Base-by-base conservation (phyloP, 2,797 vertebrate genomes). In the Merluccius polli region DNA sequence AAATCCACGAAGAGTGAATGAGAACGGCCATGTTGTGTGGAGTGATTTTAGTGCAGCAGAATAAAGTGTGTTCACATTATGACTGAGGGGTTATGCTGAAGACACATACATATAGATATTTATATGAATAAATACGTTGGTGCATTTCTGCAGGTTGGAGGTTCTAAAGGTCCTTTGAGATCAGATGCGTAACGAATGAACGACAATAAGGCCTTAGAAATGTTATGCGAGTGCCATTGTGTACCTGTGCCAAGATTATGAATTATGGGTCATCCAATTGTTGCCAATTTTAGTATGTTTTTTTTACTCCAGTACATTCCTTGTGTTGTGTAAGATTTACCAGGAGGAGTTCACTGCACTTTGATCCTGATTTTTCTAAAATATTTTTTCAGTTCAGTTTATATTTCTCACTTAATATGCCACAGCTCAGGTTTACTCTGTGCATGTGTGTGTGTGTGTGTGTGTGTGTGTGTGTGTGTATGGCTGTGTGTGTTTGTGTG, bases 391-490 rank as follows among this genome's bases (percentile, higher is more conserved):
- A 72, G 35, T 75, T 48, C 73, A 78, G 27, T 72, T 48, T 69
- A 80, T 73, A 76, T 59, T 27, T 79, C 12, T 84, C 68, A 70
- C 72, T 82, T 77, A 81, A 27, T 82, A 71, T 74, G 80, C 72
- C 82, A 79, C 70, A 79, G 77, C 90, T 92, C 91, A 92, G 91
- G 91, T 87, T 89, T 67, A 84, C 82, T 76, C 82, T 87, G 71
- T 83, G 78, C 86, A 76, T 81, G 77, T 84, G 65, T 79, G 24
- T 48, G 8, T 77, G 74, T 71, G 41, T 76, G 41, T n/a, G 21
- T n/a, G 48, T 52, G 48, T 59, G 52, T 24, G 52, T 59, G 21
- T 59, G 21, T 21, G 52, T 10, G 21, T 59, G 52, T n/a, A 8
- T 59, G 44, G 1, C 15, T 21, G 44, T 21, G 44, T 35, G 3